These are phyloP conservation scores for Hydropsyche betteni DNA, from an alignment of 2,888 invertebrate species.

Conservation along the genomic window DNA sequence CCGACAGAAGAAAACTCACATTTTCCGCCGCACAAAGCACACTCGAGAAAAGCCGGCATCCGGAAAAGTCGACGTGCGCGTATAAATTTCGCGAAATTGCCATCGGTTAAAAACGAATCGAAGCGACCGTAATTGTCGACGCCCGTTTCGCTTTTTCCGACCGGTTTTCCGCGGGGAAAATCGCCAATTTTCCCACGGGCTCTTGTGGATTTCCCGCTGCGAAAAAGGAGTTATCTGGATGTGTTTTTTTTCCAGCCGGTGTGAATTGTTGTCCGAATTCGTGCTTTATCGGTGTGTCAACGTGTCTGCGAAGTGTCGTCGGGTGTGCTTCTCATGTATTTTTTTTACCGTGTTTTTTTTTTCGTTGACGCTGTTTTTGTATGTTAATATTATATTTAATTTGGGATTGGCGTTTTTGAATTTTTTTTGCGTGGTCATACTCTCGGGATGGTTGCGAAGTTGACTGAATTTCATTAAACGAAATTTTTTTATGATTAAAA, in stretches of 20 bases:
- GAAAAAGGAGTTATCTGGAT: constrained; percentile 14
- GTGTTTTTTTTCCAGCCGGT: not conserved
- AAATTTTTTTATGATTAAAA: not conserved
- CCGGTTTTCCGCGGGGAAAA: too few species aligned
- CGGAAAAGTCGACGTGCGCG: too few species aligned
- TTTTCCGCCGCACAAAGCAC: too few species aligned
- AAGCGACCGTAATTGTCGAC: too few species aligned
- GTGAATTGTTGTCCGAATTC: constrained; percentile 10
- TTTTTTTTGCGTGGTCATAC: not conserved
- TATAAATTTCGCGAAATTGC: too few species aligned
- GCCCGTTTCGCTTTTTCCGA: too few species aligned
- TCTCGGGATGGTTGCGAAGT: too few species aligned
- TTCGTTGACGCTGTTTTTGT: not conserved
- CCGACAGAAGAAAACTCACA: too few species aligned
- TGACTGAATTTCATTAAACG: not conserved
- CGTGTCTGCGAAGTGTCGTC: constrained; percentile 12
- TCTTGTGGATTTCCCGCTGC: not conserved
- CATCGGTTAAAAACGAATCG: too few species aligned
- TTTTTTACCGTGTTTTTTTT: not conserved
- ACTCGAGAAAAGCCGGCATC: too few species aligned
- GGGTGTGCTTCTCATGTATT: not conserved
- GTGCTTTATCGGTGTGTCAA: not conserved
- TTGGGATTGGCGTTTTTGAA: not conserved
- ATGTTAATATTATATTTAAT: not conserved
- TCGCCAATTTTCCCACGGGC: too few species aligned